A percentile compares a stretch with the other conserved stretches of the same genome.
phyloP scores from a whole-genome alignment of 2,113 vertebrate genomes.

The Holacanthus passer region DNA sequence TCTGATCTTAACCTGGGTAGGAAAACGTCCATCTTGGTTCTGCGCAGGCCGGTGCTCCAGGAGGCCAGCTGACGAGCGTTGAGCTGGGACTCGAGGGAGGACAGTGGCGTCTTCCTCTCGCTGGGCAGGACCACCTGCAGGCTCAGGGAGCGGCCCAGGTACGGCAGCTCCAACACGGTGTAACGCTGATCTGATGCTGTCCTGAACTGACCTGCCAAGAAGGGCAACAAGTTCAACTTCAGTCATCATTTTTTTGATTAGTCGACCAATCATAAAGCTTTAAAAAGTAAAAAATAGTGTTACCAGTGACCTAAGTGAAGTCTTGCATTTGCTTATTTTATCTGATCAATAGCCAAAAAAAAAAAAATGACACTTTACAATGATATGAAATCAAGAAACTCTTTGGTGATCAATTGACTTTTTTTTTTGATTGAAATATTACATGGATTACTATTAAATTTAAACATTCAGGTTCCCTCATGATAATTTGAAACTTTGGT shows the following conservation, averaged over 20 bases:
- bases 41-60: slow-evolving; percentile 87
- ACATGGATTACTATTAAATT: not conserved
- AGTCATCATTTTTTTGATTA: not conserved
- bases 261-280: not conserved
- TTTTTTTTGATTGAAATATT: not conserved
- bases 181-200: slow-evolving; percentile 83
- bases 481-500: not conserved
- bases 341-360: not conserved
- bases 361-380: not conserved
- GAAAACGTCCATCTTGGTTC: slow-evolving; percentile 90
- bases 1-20: slow-evolving; percentile 87
- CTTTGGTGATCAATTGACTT: too few relatives aligned
- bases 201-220: slow-evolving; percentile 87
- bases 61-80: slow-evolving; percentile 82
- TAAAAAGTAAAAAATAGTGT: not conserved
- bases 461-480: too few relatives aligned
- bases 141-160: slow-evolving; percentile 84
- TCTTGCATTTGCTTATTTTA: not conserved
- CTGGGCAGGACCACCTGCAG: slow-evolving; percentile 89
- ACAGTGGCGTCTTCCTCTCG: slow-evolving; percentile 84
- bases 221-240: not conserved
- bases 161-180: slow-evolving; percentile 88
- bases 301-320: not conserved
- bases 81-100: slow-evolving; percentile 85
- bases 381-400: not conserved